These are phyloP conservation scores for Cryptocephalus moraei DNA, from an alignment of 2,888 invertebrate species.

Conservation along the genomic window DNA sequence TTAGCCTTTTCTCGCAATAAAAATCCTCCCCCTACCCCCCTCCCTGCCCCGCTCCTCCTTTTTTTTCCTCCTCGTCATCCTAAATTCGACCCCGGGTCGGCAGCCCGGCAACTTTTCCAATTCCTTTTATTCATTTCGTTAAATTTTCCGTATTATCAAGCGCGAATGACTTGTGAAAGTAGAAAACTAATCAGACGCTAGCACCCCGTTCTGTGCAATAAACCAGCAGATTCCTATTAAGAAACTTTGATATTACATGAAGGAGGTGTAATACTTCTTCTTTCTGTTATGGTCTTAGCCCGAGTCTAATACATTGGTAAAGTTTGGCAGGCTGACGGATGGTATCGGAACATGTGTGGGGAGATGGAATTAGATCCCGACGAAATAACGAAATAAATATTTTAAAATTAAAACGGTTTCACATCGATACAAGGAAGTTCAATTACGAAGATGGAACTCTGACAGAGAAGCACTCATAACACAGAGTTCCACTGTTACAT, in stretches of 20 bases:
- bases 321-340: conserved; percentile 34
- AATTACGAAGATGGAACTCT: too few relatives aligned
- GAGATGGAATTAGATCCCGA: too few relatives aligned
- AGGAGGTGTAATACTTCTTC: conserved; percentile 21
- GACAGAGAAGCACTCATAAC: too few relatives aligned
- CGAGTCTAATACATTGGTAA: conserved; percentile 26
- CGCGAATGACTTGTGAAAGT: conserved; percentile 9
- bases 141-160: not conserved
- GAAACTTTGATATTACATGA: conserved; percentile 33
- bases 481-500: too few relatives aligned
- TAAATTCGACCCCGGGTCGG: too few relatives aligned
- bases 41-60: too few relatives aligned
- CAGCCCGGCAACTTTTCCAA: not conserved
- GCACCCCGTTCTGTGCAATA: conserved; percentile 16
- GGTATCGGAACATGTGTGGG: conserved; percentile 22
- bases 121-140: not conserved
- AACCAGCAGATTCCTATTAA: conserved; percentile 27
- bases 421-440: too few relatives aligned
- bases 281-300: not conserved
- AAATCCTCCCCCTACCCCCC: too few relatives aligned
- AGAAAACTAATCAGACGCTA: conserved; percentile 13
- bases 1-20: too few relatives aligned
- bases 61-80: too few relatives aligned
- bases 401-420: too few relatives aligned
- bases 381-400: too few relatives aligned